Percentiles rank a stretch among this genome's conserved stretches.
Evolutionary conservation across 2,113 vertebrate genomes (phyloP).

Genomic region (Acanthisitta chloris): DNA sequence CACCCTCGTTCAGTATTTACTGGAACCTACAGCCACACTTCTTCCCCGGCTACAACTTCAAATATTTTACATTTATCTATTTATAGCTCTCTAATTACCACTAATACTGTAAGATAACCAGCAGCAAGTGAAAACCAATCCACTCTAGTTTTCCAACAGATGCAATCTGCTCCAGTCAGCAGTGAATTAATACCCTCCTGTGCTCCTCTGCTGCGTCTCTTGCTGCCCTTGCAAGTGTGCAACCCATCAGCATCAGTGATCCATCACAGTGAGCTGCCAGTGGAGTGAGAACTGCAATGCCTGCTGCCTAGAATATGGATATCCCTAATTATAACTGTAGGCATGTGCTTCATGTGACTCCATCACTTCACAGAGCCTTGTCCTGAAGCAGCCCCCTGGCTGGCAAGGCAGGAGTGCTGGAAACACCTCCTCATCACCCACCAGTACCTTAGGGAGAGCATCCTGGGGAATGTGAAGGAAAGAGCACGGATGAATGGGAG

Average conservation of each 20-base stretch:
- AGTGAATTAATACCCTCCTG: background rate
- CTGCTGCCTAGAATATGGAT: background rate
- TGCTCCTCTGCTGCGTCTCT: background rate
- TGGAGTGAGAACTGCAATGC: background rate
- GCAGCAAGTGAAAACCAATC: background rate
- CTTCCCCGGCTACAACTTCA: background rate
- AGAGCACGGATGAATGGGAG: background rate
- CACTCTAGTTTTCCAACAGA: background rate
- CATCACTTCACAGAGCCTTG: background rate
- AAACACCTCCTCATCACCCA: background rate
- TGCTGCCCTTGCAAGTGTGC: background rate
- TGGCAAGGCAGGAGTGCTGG: background rate
- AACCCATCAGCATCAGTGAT: accelerated
- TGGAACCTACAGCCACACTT: background rate
- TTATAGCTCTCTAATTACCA: background rate
- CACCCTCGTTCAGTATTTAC: background rate
- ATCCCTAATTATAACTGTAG: background rate
- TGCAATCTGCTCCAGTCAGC: background rate
- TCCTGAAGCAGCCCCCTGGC: background rate
- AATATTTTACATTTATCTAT: background rate
- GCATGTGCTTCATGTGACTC: background rate
- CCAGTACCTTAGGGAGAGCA: background rate
- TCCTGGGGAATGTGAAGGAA: accelerated
- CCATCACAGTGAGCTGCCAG: background rate
- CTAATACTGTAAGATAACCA: background rate